Evolutionary conservation across 2,888 invertebrate genomes (phyloP).

Genomic region (Ypsolopha scabrella): DNA sequence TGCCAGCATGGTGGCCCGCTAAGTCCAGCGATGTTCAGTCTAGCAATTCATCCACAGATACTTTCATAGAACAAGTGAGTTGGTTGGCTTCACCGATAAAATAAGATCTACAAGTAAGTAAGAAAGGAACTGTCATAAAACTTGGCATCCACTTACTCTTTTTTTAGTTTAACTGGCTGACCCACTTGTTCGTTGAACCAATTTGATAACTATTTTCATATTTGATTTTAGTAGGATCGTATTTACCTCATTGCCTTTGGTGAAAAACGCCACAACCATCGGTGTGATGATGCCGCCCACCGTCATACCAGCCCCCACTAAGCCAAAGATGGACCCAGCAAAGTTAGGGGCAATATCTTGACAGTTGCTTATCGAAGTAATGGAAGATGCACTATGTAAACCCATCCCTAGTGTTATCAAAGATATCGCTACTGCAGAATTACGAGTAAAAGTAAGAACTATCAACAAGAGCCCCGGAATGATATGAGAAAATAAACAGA

Average conservation of each 20-base stretch:
- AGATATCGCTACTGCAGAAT: background rate
- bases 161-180: no score
- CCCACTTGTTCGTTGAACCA: no score
- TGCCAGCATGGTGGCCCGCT: no score
- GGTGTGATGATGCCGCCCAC: background rate
- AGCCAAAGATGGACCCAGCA: background rate
- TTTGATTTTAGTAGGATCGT: background rate
- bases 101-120: no score
- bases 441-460: background rate
- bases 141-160: no score
- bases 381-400: background rate
- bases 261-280: slow-evolving; percentile 26
- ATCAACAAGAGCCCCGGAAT: slow-evolving; percentile 4
- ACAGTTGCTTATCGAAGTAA: background rate
- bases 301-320: slow-evolving; percentile 52
- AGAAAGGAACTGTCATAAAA: no score
- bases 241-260: background rate
- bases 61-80: no score
- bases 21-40: no score
- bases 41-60: no score
- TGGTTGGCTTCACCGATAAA: no score
- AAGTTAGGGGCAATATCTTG: slow-evolving; percentile 1
- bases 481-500: background rate
- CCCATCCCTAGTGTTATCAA: background rate
- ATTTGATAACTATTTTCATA: no score